Percentiles rank a stretch among this genome's conserved stretches.
Evolutionary conservation across 2,888 invertebrate species (phyloP).

Genomic region (Agriopis marginaria): DNA sequence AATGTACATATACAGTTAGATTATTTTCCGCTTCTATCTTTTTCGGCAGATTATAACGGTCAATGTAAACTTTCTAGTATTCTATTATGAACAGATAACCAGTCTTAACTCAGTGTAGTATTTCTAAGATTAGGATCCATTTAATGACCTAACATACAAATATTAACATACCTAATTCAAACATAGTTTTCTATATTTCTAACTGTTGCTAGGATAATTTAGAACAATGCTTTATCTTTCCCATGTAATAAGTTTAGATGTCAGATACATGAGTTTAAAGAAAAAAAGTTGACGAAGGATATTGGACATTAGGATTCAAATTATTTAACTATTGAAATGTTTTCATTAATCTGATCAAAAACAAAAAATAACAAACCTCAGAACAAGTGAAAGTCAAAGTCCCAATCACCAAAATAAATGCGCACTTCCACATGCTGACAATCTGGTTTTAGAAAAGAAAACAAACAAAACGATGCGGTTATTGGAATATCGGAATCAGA

Average conservation of each 20-base stretch:
- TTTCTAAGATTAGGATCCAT: background rate
- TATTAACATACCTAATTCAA: no score
- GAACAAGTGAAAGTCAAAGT: conserved; percentile 70
- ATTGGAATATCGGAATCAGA: conserved; percentile 65
- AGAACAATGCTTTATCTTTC: no score
- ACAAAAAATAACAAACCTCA: conserved; percentile 67
- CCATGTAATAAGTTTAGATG: no score
- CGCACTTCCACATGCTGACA: conserved; percentile 75
- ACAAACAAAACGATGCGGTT: conserved; percentile 52
- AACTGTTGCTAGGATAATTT: no score
- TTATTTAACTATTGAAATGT: background rate
- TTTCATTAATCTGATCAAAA: conserved; percentile 36
- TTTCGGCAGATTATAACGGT: conserved; percentile 27
- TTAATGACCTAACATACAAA: no score
- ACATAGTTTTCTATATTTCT: no score
- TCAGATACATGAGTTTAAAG: no score
- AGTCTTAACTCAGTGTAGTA: conserved; percentile 8
- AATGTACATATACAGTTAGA: conserved; percentile 14
- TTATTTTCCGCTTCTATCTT: conserved; percentile 2
- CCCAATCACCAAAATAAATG: conserved; percentile 71
- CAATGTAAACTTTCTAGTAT: conserved; percentile 13
- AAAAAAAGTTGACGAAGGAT: no score
- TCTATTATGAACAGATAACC: conserved; percentile 1
- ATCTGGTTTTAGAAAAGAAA: conserved; percentile 53
- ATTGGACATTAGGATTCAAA: background rate